Evolutionary conservation across 2,888 invertebrate genomes (phyloP), one percentile per base, ranked within the genome.

Genomic region (Drosophila emarginata): DNA sequence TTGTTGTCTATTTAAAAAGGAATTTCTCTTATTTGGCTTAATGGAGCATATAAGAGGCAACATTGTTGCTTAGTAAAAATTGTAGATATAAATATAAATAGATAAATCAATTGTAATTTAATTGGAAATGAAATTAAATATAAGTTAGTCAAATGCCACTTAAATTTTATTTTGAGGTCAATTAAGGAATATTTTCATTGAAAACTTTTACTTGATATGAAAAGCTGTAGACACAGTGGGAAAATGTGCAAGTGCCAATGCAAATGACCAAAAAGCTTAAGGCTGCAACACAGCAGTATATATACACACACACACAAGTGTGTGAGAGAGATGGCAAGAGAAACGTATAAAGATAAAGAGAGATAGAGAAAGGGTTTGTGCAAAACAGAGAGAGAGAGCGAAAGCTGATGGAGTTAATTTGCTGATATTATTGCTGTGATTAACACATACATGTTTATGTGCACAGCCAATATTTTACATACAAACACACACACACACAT

Each of bases 361-460:
- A 45, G 15, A 18, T 5, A 45, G 40, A 18, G 18, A 45, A 9
- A 40, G 9, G 3, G 15, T n/a, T 1, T 37, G 37, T 1, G 12
- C 18, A n/a, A 45, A 21, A 37, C 23, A 18, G 60, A 36, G 39
- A 18, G 36, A 61, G 61, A 21, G 37, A 72, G 63, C 7, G 67
- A 64, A 63, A 64, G 81, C 76, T 85, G 79, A 77, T 86, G 80
- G 75, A 88, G 80, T 79, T 88, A 88, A 88, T 88, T 83, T 84
- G 84, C 67, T 74, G 80, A 83, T 83, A 84, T 86, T 84, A 88
- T 84, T 84, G 84, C 88, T 84, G 84, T 84, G 84, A 84, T 84
- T 88, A 84, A 84, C 84, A 84, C 84, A 83, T 83, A 70, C 67
- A 72, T 88, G 88, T 84, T 84, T 84, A 82, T 88, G 77, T 80